Percentiles rank a stretch among this genome's conserved stretches.
Conservation (phyloP, 2,888 invertebrate genomes). For the Pegoplata infirma region DNA sequence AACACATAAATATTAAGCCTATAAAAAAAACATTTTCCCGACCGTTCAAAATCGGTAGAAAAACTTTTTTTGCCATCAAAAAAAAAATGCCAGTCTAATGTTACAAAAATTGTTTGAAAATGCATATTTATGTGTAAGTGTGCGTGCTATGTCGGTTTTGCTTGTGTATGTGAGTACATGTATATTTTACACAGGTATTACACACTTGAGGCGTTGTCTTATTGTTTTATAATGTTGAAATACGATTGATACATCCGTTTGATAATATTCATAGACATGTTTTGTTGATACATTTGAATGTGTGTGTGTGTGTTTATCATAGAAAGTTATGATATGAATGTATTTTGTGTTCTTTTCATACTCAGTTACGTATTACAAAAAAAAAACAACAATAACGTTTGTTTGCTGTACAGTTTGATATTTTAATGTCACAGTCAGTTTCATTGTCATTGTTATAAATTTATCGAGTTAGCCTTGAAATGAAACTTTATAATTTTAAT, state of each 20-base stretch:
- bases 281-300: too few relatives aligned
- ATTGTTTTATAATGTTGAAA: slow-evolving; percentile 63
- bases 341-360: slow-evolving; percentile 35
- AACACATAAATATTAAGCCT: too few relatives aligned
- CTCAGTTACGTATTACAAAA: slow-evolving; percentile 17
- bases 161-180: slow-evolving; percentile 1
- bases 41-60: too few relatives aligned
- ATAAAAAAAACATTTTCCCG: too few relatives aligned
- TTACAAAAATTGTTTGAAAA: too few relatives aligned
- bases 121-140: slow-evolving; percentile 14
- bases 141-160: too few relatives aligned
- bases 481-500: too few relatives aligned
- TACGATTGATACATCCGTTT: slow-evolving; percentile 66
- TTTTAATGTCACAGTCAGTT: slow-evolving; percentile 53
- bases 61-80: too few relatives aligned
- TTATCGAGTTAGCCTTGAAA: slow-evolving; percentile 36
- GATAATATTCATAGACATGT: slow-evolving; percentile 57
- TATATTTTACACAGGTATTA: slow-evolving; percentile 38
- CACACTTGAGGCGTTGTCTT: slow-evolving; percentile 60
- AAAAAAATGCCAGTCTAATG: too few relatives aligned
- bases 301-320: too few relatives aligned
- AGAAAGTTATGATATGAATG: slow-evolving; percentile 40
- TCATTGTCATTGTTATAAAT: slow-evolving; percentile 31
- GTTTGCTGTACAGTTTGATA: slow-evolving; percentile 43
- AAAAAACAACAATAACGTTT: too few relatives aligned